These are phyloP conservation scores for Otolemur garnettii DNA, from an alignment of 2,113 vertebrate genomes.

Conservation along the genomic window DNA sequence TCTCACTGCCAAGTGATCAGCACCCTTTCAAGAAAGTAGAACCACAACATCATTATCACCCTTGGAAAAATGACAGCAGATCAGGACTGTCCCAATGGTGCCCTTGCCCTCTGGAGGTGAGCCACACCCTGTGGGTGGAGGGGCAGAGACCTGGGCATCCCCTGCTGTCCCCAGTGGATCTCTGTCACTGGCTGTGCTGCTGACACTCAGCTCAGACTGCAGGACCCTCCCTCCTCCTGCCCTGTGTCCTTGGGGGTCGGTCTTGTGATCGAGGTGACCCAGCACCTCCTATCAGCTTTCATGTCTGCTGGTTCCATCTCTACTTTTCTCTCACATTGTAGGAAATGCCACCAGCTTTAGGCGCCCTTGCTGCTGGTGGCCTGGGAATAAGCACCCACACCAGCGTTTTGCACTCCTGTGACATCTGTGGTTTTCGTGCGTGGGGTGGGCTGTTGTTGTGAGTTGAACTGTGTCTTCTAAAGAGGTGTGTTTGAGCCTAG, in stretches of 20 bases:
- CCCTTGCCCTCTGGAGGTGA: no score
- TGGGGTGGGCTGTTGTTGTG: neutral
- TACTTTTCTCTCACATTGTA: no score
- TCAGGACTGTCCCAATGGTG: neutral
- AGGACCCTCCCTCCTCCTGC: no score
- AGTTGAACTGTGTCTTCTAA: neutral
- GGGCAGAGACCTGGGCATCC: no score
- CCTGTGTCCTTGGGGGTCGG: neutral
- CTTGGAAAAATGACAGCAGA: neutral
- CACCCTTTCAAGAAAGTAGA: neutral
- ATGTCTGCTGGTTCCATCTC: neutral
- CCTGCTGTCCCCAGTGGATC: no score
- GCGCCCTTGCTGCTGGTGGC: neutral
- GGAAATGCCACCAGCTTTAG: neutral
- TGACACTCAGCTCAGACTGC: neutral
- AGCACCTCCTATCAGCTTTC: no score
- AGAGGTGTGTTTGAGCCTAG: no score
- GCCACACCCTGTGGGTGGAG: no score
- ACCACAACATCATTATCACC: neutral
- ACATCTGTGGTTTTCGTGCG: neutral
- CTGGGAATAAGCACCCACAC: rapidly evolving
- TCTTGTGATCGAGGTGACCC: neutral
- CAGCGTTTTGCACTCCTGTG: no score
- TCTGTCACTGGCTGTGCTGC: neutral
- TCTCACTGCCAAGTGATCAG: neutral